Evolutionary conservation across 53 echinoderm and acorn worm species (phyloP).

Genomic region (Temnopleurus reevesii): DNA sequence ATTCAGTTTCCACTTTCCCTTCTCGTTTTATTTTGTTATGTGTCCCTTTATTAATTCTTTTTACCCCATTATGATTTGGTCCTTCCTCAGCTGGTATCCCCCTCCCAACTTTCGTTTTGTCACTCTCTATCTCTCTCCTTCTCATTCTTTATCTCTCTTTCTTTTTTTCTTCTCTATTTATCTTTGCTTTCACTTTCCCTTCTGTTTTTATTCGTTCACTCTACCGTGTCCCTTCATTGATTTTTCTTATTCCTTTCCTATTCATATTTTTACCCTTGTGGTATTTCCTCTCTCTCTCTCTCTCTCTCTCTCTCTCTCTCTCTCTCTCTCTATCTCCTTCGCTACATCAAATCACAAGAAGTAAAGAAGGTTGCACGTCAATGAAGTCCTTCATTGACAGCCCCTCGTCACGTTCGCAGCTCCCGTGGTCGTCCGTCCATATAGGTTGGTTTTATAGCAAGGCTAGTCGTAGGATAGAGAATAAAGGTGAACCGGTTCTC

Average conservation of each 20-base stretch:
- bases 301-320: background rate
- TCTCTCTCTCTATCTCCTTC: background rate
- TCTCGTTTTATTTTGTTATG: background rate
- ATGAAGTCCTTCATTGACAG: constrained; percentile 12
- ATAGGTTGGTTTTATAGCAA: background rate
- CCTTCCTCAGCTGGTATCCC: background rate
- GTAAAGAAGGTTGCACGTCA: background rate
- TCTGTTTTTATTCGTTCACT: too few species aligned
- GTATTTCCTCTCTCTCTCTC: background rate
- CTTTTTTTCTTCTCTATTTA: background rate
- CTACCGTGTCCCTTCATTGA: too few species aligned
- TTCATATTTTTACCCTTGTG: too few species aligned
- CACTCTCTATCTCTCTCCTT: background rate
- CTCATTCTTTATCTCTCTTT: background rate
- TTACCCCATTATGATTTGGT: background rate
- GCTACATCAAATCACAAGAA: background rate
- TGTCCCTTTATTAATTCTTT: background rate
- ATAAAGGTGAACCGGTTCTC: constrained; percentile 40
- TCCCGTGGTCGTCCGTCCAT: background rate
- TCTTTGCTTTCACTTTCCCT: too few species aligned
- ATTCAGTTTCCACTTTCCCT: too few species aligned
- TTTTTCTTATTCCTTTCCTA: too few species aligned
- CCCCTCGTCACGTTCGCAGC: background rate
- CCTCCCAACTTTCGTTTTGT: background rate
- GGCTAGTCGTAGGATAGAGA: background rate